Base-by-base conservation (phyloP, 1,140 invertebrate species). In the Euwallacea similis region DNA sequence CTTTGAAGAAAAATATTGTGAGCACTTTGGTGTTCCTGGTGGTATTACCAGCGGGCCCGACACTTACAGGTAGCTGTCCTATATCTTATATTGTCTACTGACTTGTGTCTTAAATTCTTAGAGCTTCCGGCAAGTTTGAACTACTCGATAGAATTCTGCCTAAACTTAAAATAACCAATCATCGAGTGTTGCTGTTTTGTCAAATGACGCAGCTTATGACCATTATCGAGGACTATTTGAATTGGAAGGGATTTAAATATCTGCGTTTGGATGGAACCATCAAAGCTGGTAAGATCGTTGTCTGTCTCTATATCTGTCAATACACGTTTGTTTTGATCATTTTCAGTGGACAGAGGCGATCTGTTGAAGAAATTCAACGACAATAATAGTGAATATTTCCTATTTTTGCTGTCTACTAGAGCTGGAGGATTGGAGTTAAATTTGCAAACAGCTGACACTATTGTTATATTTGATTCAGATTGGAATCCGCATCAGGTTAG, bases 141-240 rank as follows among this genome's bases (percentile, higher is more conserved):
- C 84, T 99, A 15, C 83, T 99, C n/a, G 98, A 99, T 84, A 88
- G 98, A 44, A 98, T 99, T 77, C 84, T 99, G 76, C 97, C 98
- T 0, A 99, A 99, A 83, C 81, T 99, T 58, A 96, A 97, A 79
- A 85, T 87, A 2, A 93, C 91, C 0, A 91, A 91, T 71, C 98
- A 99, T 84, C 87, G 97, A 69, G 94, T 98, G 3, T 84, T 99
- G 62, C 89, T 99, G 46, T 99, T 99, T 86, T 99, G 96, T 90
- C 98, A 99, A 86, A 99, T 99, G 98, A 99, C 98, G 0, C 93
- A 97, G 76, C 88, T 97, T n/a, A 99, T 99, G 97, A 98, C 94
- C 13, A 98, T 99, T 75, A 95, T 99, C 87, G 98, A 99, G 81
- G 98, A 99, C 83, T 99, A 98, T 82, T 87, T 99, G 21, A 89